phyloP scores from a whole-genome alignment of 1,140 invertebrate species.

The Harlomillsia oculata region DNA sequence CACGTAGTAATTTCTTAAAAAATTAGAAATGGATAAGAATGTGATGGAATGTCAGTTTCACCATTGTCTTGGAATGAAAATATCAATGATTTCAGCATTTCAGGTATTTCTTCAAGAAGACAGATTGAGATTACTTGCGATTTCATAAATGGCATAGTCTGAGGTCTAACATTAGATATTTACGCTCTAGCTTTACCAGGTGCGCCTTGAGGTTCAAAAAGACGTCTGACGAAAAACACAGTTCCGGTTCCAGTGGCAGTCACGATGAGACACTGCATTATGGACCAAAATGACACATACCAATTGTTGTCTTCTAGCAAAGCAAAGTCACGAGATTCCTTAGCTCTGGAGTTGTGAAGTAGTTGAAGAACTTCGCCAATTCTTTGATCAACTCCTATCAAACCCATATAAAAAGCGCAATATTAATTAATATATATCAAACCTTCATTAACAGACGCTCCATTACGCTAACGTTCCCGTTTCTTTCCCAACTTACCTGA shows the following conservation, averaged over 20 bases:
- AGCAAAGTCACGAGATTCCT: slow-evolving; percentile 31
- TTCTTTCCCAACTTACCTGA: slow-evolving; percentile 36
- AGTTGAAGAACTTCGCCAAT: slow-evolving; percentile 31
- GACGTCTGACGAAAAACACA: slow-evolving; percentile 33
- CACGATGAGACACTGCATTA: slow-evolving; percentile 32
- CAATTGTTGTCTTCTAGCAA: slow-evolving; percentile 31
- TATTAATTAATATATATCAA: not conserved
- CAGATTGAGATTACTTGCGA: too few species aligned
- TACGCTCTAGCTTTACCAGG: slow-evolving; percentile 32
- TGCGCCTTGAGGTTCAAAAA: slow-evolving; percentile 24
- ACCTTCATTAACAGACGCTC: not conserved
- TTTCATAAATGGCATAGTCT: too few species aligned
- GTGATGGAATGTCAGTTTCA: too few species aligned
- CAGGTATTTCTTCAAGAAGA: too few species aligned
- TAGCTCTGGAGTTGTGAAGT: slow-evolving; percentile 25
- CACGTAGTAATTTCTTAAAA: too few species aligned
- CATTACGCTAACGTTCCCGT: not conserved
- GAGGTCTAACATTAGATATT: too few species aligned
- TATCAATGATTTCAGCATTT: too few species aligned
- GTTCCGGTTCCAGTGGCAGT: slow-evolving; percentile 26
- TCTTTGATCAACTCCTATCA: slow-evolving; percentile 28
- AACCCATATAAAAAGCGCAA: not conserved
- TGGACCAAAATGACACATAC: slow-evolving; percentile 35
- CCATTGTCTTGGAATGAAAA: too few species aligned
- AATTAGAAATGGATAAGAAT: too few species aligned